These are phyloP conservation scores for Sebastes oblongus DNA, from an alignment of 2,797 vertebrate genomes.

Conservation along the genomic window DNA sequence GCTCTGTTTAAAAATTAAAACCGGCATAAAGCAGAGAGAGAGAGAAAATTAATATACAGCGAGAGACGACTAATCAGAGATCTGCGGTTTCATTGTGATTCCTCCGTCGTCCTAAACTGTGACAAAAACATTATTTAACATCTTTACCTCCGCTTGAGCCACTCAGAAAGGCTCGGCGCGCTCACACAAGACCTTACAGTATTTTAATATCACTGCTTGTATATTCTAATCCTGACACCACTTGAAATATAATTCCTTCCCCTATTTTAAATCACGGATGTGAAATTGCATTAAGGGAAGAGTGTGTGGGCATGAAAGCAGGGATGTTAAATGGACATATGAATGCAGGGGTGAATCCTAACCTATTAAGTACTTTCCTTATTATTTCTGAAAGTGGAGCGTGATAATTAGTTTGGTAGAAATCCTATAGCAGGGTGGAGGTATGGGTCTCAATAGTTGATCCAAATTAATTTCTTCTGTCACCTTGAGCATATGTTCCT, in stretches of 20 bases:
- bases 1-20: slow-evolving; percentile 75
- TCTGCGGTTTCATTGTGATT: slow-evolving; percentile 67
- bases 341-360: slow-evolving; percentile 80
- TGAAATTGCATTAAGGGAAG: slow-evolving; percentile 78
- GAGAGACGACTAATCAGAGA: slow-evolving; percentile 69
- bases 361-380: slow-evolving; percentile 82
- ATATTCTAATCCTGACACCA: slow-evolving; percentile 78
- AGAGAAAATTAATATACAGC: slow-evolving; percentile 72
- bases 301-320: slow-evolving; percentile 76
- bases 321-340: slow-evolving; percentile 80
- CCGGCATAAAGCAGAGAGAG: slow-evolving; percentile 51
- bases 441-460: slow-evolving; percentile 80
- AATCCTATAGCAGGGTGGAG: slow-evolving; percentile 78
- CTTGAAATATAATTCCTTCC: slow-evolving; percentile 78
- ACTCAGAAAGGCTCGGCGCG: slow-evolving; percentile 37
- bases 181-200: slow-evolving; percentile 48
- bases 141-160: slow-evolving; percentile 67
- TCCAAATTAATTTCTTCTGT: slow-evolving; percentile 83
- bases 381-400: slow-evolving; percentile 83
- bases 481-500: slow-evolving; percentile 80
- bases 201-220: slow-evolving; percentile 75
- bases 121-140: slow-evolving; percentile 77
- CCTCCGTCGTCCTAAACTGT: slow-evolving; percentile 56
- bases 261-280: slow-evolving; percentile 72
- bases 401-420: slow-evolving; percentile 81